Evolutionary conservation across 2,888 invertebrate species (phyloP).

Genomic region (Tryphoninae sp.): DNA sequence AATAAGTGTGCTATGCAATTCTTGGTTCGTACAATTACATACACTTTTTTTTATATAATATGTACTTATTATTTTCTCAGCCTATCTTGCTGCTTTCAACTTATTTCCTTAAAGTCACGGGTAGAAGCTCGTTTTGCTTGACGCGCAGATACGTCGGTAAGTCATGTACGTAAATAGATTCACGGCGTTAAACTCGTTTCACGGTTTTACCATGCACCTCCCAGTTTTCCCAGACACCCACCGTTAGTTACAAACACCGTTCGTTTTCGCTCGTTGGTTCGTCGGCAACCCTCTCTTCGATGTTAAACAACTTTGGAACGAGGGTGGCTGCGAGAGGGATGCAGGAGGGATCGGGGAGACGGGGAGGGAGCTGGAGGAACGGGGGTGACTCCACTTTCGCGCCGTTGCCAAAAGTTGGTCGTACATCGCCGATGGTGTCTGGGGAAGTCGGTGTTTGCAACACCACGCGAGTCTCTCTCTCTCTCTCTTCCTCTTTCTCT

Average conservation of each 20-base stretch:
- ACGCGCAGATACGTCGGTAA: conserved; percentile 6
- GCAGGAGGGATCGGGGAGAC: background rate
- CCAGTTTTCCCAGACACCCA: background rate
- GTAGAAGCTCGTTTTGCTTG: conserved; percentile 1
- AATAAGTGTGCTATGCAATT: no score
- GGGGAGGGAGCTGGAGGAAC: background rate
- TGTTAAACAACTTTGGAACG: conserved; percentile 14
- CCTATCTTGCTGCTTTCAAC: no score
- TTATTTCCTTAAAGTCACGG: no score
- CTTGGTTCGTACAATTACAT: no score
- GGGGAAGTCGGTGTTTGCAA: background rate
- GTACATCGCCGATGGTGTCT: conserved; percentile 2
- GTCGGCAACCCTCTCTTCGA: background rate
- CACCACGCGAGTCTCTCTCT: background rate
- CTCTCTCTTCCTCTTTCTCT: no score
- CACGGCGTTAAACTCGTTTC: conserved; percentile 29
- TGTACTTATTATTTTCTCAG: no score
- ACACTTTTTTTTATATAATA: no score
- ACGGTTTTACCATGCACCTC: conserved; percentile 14
- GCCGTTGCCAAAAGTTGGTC: conserved; percentile 12
- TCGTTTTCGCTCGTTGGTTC: conserved; percentile 13
- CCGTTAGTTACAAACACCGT: conserved; percentile 18
- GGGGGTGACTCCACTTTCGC: background rate
- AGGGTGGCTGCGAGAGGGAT: background rate
- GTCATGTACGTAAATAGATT: conserved; percentile 30